Conservation (phyloP, 92 coral and sea anemone genomes). For the Epizoanthus illoricatus region DNA sequence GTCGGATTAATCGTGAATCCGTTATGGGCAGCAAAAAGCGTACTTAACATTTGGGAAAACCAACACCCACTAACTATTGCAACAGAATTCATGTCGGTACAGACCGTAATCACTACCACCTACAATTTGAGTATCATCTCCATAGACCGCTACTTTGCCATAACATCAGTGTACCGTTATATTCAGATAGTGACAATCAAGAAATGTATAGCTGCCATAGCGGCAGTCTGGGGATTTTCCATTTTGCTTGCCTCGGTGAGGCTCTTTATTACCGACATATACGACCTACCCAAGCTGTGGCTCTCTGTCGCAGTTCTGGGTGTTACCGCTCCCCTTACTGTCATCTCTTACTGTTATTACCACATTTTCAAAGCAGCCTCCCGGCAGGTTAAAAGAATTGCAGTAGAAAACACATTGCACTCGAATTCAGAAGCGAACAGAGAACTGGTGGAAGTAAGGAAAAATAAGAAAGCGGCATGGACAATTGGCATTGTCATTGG, state of each 20-base stretch:
- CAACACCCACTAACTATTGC: conserved; percentile 57
- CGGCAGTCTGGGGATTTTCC: conserved; percentile 62
- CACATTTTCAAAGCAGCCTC: conserved; percentile 65
- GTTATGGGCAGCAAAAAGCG: conserved; percentile 70
- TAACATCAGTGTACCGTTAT: conserved; percentile 57
- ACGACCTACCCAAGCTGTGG: conserved; percentile 71
- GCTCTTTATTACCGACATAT: conserved; percentile 49
- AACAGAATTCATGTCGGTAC: conserved; percentile 71
- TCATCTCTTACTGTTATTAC: conserved; percentile 70
- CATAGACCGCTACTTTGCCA: conserved; percentile 68
- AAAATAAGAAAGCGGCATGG: conserved; percentile 71
- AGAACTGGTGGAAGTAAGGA: neutral
- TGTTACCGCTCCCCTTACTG: conserved; percentile 58
- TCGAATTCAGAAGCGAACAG: conserved; percentile 28
- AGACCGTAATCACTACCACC: conserved; percentile 69
- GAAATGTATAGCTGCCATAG: conserved; percentile 46
- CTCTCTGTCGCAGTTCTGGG: conserved; percentile 60
- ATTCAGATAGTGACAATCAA: conserved; percentile 41
- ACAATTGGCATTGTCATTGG: conserved; percentile 77
- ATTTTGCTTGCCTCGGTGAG: conserved; percentile 56
- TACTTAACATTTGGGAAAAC: conserved; percentile 70
- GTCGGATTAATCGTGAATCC: conserved; percentile 73
- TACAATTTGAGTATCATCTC: conserved; percentile 67
- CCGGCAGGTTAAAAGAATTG: conserved; percentile 52
- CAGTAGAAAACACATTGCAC: conserved; percentile 27